Evolutionary conservation across 2,888 invertebrate species (phyloP).

Genomic region (Cylindroiulus punctatus): DNA sequence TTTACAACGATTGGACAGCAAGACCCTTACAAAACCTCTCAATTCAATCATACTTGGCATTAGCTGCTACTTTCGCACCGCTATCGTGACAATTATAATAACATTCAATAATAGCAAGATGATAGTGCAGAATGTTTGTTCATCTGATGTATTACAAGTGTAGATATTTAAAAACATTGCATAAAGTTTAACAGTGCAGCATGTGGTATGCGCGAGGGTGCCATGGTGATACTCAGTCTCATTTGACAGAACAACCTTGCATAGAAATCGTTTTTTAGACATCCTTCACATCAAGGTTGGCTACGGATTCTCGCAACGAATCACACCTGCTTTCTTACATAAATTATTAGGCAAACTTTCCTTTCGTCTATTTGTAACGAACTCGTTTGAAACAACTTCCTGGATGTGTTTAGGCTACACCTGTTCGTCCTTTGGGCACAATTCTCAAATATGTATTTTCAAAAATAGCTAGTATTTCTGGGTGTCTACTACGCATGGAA

Average conservation of each 20-base stretch:
- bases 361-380: neutral
- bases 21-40: no score
- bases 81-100: neutral
- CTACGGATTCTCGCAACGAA: neutral
- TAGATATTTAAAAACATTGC: no score
- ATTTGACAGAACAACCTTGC: neutral
- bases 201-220: neutral
- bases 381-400: neutral
- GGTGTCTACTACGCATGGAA: no score
- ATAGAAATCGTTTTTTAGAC: neutral
- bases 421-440: neutral
- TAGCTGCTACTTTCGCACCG: no score
- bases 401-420: neutral
- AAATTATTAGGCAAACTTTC: constrained; percentile 43
- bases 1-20: no score
- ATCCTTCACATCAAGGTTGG: constrained; percentile 37
- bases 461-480: no score
- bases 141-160: no score
- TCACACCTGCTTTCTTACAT: constrained; percentile 23
- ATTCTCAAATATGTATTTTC: no score
- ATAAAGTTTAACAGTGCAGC: no score
- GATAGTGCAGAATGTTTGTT: no score
- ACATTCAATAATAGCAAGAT: no score
- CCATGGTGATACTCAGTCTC: neutral
- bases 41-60: no score